These are phyloP conservation scores for Micrasema longulum DNA, from an alignment of 1,140 invertebrate species.

Conservation along the genomic window DNA sequence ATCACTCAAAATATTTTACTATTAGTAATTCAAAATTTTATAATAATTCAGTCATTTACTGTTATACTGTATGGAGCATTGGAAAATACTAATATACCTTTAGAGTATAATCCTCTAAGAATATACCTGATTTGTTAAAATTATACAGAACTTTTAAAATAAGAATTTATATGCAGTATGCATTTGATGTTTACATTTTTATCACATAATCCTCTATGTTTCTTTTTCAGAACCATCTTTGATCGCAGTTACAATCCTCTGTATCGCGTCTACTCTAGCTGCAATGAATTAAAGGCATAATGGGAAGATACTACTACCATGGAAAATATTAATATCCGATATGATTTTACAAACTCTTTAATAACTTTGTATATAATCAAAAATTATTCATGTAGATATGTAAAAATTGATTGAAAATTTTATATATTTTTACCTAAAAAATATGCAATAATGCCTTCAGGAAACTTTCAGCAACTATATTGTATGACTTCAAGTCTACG, in stretches of 20 bases:
- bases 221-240: constrained; percentile 15
- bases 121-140: too few species aligned
- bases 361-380: constrained; percentile 41
- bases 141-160: too few species aligned
- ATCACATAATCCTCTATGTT: not conserved
- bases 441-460: not conserved
- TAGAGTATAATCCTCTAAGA: too few species aligned
- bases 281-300: not conserved
- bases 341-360: constrained; percentile 3
- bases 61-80: too few species aligned
- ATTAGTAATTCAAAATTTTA: too few species aligned
- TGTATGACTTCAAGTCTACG: too few species aligned
- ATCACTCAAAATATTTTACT: too few species aligned
- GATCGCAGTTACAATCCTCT: not conserved
- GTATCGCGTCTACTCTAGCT: not conserved
- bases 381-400: constrained; percentile 35
- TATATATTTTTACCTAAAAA: constrained; percentile 30
- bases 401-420: constrained; percentile 23
- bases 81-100: too few species aligned
- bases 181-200: too few species aligned
- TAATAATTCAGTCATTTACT: too few species aligned
- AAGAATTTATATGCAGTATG: too few species aligned
- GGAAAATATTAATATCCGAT: not conserved
- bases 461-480: too few species aligned
- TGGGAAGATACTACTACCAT: not conserved